These are phyloP conservation scores for Phrynocephalus forsythii DNA, from an alignment of 2,797 vertebrate species.

Conservation along the genomic window DNA sequence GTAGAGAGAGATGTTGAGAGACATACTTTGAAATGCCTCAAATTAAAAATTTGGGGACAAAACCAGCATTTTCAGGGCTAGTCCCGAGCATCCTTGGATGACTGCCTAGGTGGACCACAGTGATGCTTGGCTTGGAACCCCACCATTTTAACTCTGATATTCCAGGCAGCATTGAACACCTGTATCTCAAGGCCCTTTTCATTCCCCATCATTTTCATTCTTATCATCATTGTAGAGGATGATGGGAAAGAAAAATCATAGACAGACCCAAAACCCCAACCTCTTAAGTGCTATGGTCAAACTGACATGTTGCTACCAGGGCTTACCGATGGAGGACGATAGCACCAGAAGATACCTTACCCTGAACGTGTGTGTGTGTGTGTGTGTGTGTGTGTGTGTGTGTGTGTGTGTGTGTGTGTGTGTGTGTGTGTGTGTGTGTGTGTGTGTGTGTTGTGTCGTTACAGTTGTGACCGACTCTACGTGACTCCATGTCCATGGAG, in stretches of 20 bases:
- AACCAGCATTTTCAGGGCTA: background rate
- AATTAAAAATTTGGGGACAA: background rate
- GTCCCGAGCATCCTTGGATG: background rate
- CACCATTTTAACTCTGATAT: background rate
- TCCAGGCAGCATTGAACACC: background rate
- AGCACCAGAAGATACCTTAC: background rate
- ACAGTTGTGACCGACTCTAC: no score
- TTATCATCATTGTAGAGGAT: background rate
- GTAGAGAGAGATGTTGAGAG: background rate
- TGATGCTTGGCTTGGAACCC: background rate
- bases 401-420: no score
- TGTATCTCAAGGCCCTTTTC: background rate
- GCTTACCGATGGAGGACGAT: background rate
- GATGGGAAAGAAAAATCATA: background rate
- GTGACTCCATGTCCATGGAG: no score
- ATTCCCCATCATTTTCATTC: background rate
- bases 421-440: no score
- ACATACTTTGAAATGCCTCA: accelerated
- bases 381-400: no score
- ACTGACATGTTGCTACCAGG: background rate
- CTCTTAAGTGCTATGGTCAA: background rate
- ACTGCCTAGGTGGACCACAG: background rate
- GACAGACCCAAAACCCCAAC: background rate
- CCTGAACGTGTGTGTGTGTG: background rate
- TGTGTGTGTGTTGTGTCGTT: no score